A percentile compares a stretch with the other conserved stretches of the same genome.
Conservation (phyloP, 2,113 vertebrate genomes). For the Gallinago media region DNA sequence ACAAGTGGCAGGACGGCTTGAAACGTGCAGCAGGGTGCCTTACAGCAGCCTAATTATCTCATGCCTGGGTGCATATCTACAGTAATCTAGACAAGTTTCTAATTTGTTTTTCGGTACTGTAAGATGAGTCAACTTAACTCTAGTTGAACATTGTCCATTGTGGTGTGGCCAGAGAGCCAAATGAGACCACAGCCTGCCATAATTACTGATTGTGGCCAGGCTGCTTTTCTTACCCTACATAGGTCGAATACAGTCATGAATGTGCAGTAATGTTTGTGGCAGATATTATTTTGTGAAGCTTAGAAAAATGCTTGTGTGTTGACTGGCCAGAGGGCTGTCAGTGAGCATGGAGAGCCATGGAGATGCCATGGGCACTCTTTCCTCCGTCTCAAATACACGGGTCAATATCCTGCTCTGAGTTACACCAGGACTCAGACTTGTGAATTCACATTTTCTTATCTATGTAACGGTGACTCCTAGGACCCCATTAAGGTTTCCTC, state of each 20-base stretch:
- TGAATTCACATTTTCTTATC: neutral
- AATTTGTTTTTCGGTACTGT: slow-evolving; percentile 7
- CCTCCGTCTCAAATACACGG: accelerated
- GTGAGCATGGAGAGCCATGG: neutral
- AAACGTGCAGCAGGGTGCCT: neutral
- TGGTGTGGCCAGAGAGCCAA: neutral
- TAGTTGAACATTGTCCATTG: neutral
- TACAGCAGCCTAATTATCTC: slow-evolving; percentile 11
- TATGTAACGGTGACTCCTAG: neutral
- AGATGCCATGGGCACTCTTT: neutral
- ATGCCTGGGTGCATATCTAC: neutral
- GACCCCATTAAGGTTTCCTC: neutral
- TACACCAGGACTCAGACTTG: neutral
- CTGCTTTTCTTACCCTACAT: neutral
- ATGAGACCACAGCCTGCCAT: neutral
- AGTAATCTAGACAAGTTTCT: slow-evolving; percentile 26
- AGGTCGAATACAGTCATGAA: accelerated
- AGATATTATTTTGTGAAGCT: neutral
- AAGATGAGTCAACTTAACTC: neutral
- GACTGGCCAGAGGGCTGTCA: neutral
- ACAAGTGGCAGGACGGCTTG: neutral
- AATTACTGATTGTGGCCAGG: neutral
- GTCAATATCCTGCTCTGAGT: neutral
- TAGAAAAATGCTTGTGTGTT: neutral
- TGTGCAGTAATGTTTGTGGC: neutral